Base-by-base conservation (phyloP, 2,113 vertebrate species). In the Melospiza melodia region DNA sequence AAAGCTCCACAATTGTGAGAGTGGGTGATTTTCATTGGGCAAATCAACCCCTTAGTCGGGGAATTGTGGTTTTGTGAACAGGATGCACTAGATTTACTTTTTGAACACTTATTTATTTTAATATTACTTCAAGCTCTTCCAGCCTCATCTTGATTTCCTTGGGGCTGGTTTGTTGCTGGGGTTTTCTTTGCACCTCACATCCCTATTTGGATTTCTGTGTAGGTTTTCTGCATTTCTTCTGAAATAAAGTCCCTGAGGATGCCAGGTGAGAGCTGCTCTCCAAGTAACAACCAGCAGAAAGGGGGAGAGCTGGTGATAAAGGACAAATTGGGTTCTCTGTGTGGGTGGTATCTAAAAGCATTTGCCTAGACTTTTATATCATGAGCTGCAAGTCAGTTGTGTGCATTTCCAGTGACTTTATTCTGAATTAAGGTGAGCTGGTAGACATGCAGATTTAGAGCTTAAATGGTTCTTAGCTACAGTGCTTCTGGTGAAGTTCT, bases 361-460 rank as follows among this genome's bases (percentile, higher is more conserved):
- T 83, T 68, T 84, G 31, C 13, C 63, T 65, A 49, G 24, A 5
- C 37, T 66, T 41, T 3, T 9, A 0, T 55, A 7, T 46, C 14
- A 4, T 1, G 4, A 79, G 11, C 27, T 66, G 63, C 43, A n/a
- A 49, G 67, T 43, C 37, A 49, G 37, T 39, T 0, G 0, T 28
- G 31, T 76, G 63, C 28, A 21, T 41, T 89, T 72, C 17, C 51
- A 83, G 28, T 31, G 51, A 24, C 13, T 87, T 73, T 63, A 15
- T 62, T 81, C 51, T 77, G 41, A 54, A 30, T 35, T 24, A 27
- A 54, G 13, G 24, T 24, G 63, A 80, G 51, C 54, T 85, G 66
- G 66, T 35, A 86, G 67, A 66, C 33, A 1, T n/a, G 28, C 55
- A 91, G 67, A 51, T 80, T 66, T 54, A 41, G n/a, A 89, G 46